phyloP scores from a whole-genome alignment of 2,113 vertebrate species.

The Myanophis thanlyinensis region DNA sequence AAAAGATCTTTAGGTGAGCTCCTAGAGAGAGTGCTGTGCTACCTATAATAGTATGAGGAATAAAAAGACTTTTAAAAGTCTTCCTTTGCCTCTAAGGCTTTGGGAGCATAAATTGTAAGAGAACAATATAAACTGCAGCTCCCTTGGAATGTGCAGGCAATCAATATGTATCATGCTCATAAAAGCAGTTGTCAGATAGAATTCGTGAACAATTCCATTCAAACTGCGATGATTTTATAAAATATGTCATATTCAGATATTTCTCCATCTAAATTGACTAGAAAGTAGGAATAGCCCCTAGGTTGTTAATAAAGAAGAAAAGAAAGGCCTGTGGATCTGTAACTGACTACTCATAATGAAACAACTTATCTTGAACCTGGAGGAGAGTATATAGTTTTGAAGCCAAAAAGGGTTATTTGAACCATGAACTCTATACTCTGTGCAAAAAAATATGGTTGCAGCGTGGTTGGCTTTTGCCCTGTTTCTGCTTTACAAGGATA shows the following conservation, averaged over 20 bases:
- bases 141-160: constrained; percentile 36
- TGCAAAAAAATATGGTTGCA: neutral
- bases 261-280: constrained; percentile 23
- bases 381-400: neutral
- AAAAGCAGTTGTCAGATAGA: constrained; percentile 25
- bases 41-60: constrained; percentile 34
- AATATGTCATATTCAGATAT: neutral
- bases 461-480: neutral
- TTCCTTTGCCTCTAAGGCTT: neutral
- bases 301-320: neutral
- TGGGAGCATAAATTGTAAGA: constrained; percentile 23
- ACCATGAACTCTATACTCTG: neutral
- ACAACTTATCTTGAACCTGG: neutral
- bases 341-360: neutral
- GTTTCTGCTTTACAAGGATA: neutral
- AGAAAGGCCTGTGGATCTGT: neutral
- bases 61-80: constrained; percentile 15
- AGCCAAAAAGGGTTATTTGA: neutral
- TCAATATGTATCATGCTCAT: constrained; percentile 35
- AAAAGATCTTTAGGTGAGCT: neutral
- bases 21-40: constrained; percentile 9
- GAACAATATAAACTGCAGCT: constrained; percentile 31
- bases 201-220: neutral
- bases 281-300: neutral
- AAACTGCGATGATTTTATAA: neutral